Conservation (phyloP, 2,888 invertebrate species). For the Chloroclystis v-ata region DNA sequence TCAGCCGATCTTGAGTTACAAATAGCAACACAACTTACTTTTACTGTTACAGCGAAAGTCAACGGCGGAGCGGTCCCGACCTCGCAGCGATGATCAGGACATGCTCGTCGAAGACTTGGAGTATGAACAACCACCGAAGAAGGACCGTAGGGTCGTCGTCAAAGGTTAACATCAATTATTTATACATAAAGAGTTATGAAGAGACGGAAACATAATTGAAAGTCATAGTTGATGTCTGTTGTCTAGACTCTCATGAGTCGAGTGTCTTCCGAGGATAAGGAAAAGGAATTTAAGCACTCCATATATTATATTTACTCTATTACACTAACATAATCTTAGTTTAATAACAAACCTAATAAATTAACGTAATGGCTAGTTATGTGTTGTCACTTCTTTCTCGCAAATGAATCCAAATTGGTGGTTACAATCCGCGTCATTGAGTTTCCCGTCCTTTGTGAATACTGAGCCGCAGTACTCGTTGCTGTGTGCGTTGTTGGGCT, state of each 20-base stretch:
- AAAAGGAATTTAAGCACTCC: no score
- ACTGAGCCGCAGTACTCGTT: conserved; percentile 52
- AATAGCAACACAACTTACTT: background rate
- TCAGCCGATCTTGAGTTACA: no score
- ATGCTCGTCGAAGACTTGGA: background rate
- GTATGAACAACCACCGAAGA: conserved; percentile 1
- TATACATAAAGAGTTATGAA: no score
- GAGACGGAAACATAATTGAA: no score
- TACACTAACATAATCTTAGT: no score
- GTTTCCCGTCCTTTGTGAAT: conserved; percentile 45
- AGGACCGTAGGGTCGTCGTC: conserved; percentile 15
- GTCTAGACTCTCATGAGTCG: no score
- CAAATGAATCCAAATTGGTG: conserved; percentile 46
- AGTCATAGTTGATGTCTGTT: no score
- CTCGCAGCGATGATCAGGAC: background rate
- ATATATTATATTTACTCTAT: no score
- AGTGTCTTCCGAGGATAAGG: no score
- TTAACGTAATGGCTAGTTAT: no score
- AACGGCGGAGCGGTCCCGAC: background rate
- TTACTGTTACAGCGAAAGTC: conserved; percentile 9
- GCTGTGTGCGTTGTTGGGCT: conserved; percentile 47
- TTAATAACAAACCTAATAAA: no score
- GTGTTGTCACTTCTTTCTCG: conserved; percentile 52
- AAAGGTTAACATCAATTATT: no score
- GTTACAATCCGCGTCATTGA: conserved; percentile 49